Evolutionary conservation across 2,113 vertebrate genomes (phyloP).

Genomic region (Mesoclemmys tuberculata): DNA sequence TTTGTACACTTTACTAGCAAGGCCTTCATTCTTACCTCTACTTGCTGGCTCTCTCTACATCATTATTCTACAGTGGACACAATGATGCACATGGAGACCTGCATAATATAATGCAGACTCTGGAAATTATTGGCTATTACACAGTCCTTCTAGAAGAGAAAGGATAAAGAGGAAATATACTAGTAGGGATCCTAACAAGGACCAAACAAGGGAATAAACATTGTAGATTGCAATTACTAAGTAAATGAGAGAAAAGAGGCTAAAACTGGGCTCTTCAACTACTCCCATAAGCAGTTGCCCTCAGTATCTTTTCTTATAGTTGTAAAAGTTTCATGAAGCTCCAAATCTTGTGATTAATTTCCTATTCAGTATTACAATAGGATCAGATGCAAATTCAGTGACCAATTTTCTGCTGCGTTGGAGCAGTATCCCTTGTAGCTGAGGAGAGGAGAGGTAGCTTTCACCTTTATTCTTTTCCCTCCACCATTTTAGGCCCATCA

Average conservation of each 20-base stretch:
- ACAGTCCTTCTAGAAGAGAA: background rate
- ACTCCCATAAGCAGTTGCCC: background rate
- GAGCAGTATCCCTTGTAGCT: background rate
- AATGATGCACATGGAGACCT: background rate
- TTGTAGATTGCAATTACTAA: background rate
- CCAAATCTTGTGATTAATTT: background rate
- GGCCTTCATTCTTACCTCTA: fast-evolving
- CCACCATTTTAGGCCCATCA: background rate
- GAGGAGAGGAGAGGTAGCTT: background rate
- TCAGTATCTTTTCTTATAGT: background rate
- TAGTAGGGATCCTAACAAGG: background rate
- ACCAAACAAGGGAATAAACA: background rate
- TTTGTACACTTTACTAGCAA: background rate
- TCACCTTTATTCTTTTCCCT: background rate
- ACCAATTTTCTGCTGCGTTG: background rate
- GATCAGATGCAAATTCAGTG: background rate
- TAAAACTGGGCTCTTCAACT: background rate
- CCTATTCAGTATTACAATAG: background rate
- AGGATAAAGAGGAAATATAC: conserved; percentile 23
- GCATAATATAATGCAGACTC: fast-evolving
- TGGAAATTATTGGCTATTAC: fast-evolving
- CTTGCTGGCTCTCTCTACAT: background rate
- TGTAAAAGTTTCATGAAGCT: background rate
- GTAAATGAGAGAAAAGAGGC: background rate
- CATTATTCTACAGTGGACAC: background rate